Percentiles rank a stretch among this genome's conserved stretches.
Conservation (phyloP, 2,113 vertebrate species). For the Mesitornis unicolor region DNA sequence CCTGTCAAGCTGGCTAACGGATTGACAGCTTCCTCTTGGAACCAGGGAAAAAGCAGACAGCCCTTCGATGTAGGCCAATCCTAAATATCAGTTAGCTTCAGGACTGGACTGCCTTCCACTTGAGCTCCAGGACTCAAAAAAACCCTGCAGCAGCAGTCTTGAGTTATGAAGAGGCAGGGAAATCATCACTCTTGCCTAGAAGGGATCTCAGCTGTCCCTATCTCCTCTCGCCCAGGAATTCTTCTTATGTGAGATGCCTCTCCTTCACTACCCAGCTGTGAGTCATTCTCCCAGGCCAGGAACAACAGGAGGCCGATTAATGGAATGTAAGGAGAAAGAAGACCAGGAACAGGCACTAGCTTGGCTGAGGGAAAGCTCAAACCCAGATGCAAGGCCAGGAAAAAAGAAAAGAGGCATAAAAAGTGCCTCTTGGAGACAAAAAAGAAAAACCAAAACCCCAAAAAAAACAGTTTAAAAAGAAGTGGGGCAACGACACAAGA, state of each 20-base stretch:
- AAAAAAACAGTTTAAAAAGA: not conserved
- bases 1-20: slow-evolving; percentile 71
- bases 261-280: slow-evolving; percentile 6
- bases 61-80: slow-evolving; percentile 56
- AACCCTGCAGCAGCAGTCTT: not conserved
- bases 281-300: slow-evolving; percentile 50
- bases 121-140: slow-evolving; percentile 13
- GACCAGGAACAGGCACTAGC: slow-evolving; percentile 33
- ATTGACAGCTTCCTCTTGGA: slow-evolving; percentile 62
- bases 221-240: not conserved
- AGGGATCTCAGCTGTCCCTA: not conserved
- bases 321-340: slow-evolving; percentile 10
- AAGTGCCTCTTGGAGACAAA: not conserved
- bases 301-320: not conserved
- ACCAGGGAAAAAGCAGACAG: slow-evolving; percentile 36
- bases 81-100: slow-evolving; percentile 19
- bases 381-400: slow-evolving; percentile 32
- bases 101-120: slow-evolving; percentile 33
- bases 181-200: not conserved
- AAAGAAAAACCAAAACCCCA: not conserved
- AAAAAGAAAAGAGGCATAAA: slow-evolving; percentile 31
- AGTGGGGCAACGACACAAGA: not conserved
- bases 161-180: not conserved
- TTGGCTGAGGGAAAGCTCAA: slow-evolving; percentile 39
- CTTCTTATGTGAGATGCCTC: not conserved